Evolutionary conservation across 2,888 invertebrate genomes (phyloP).

Genomic region (Caradrina kadenii): DNA sequence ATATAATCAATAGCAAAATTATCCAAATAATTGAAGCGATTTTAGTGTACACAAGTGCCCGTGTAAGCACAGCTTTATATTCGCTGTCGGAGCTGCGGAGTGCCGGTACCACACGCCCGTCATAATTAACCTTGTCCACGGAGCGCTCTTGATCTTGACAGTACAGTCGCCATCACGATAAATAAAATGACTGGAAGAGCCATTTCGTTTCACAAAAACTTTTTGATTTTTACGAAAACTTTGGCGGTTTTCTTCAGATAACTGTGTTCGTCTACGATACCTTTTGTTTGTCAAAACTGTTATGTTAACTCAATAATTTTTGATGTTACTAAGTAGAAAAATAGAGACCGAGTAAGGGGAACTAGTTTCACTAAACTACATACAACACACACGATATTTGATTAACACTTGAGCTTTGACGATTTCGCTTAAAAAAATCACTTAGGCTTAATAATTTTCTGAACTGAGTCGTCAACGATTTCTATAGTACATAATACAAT

Average conservation of each 20-base stretch:
- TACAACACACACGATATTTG: too few relatives aligned
- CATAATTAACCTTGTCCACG: conserved; percentile 79
- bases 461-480: too few relatives aligned
- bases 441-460: too few relatives aligned
- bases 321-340: too few relatives aligned
- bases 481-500: conserved; percentile 13
- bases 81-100: conserved; percentile 33
- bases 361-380: too few relatives aligned
- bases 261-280: too few relatives aligned
- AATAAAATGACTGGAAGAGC: conserved; percentile 64
- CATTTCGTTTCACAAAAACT: conserved; percentile 15
- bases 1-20: background rate
- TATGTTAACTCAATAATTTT: too few relatives aligned
- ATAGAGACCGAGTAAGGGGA: too few relatives aligned
- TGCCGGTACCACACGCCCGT: conserved; percentile 72
- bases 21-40: background rate
- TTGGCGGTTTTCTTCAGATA: background rate
- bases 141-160: conserved; percentile 82
- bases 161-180: conserved; percentile 54
- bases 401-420: too few relatives aligned
- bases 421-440: too few relatives aligned
- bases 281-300: too few relatives aligned
- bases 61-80: conserved; percentile 39
- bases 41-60: too few relatives aligned
- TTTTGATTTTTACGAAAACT: conserved; percentile 2